phyloP scores from a whole-genome alignment of 2,888 invertebrate species.

The Eilema caniola region DNA sequence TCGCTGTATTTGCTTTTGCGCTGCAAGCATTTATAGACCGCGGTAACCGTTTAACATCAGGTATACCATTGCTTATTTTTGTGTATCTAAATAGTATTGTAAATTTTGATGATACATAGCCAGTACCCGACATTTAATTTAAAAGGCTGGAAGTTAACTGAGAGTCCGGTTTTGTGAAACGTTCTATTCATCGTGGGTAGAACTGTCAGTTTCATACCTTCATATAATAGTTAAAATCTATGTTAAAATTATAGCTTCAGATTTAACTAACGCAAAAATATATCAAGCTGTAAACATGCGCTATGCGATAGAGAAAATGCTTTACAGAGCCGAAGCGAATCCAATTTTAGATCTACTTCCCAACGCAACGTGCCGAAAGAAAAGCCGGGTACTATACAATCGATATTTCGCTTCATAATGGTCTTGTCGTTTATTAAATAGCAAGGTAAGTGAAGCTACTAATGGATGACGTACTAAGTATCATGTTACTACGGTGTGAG shows the following conservation, averaged over 20 bases:
- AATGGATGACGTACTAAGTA: background rate
- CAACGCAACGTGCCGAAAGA: background rate
- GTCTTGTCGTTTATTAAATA: background rate
- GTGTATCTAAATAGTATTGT: background rate
- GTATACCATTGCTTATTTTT: background rate
- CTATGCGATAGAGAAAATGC: background rate
- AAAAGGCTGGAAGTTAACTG: background rate
- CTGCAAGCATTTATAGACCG: background rate
- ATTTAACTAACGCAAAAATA: background rate
- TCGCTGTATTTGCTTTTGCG: background rate
- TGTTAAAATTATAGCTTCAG: background rate
- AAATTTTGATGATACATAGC: background rate
- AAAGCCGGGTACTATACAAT: background rate
- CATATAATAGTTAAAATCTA: background rate
- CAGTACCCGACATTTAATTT: background rate
- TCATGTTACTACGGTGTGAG: background rate
- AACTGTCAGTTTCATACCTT: background rate
- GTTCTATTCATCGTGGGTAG: background rate
- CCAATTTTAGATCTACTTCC: background rate
- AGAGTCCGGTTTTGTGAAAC: background rate
- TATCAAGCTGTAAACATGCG: background rate
- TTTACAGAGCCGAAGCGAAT: background rate
- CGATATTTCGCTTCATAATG: background rate
- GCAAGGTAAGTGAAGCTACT: background rate
- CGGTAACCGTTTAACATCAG: background rate